Conservation (phyloP, 2,113 vertebrate species). For the Embiotoca jacksoni region DNA sequence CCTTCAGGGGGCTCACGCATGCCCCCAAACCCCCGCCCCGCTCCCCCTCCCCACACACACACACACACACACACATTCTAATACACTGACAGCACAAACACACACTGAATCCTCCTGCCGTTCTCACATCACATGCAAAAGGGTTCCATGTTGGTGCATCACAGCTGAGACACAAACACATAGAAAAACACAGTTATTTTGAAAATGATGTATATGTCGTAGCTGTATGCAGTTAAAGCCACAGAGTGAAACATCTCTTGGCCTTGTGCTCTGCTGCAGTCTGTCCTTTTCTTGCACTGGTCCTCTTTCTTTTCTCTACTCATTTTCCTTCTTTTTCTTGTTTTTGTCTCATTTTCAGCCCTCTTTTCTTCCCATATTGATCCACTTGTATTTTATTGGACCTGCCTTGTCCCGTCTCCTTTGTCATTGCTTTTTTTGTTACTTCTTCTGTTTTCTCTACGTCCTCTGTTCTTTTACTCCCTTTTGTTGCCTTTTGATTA, state of each 20-base stretch:
- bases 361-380: conserved; percentile 1
- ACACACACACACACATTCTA: neutral
- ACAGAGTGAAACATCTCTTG: conserved; percentile 36
- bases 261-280: conserved; percentile 41
- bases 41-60: neutral
- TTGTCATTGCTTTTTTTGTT: neutral
- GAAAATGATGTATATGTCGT: conserved; percentile 11
- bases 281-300: conserved; percentile 10
- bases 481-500: conserved; percentile 9
- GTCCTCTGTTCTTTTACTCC: neutral
- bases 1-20: conserved; percentile 7
- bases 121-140: conserved; percentile 7
- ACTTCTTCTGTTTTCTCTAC: neutral
- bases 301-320: conserved; percentile 18
- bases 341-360: neutral
- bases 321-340: neutral
- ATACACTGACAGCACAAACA: neutral
- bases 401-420: conserved; percentile 1
- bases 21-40: too few species aligned
- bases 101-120: conserved; percentile 2
- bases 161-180: conserved; percentile 43
- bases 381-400: conserved; percentile 3
- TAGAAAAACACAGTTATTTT: conserved; percentile 3
- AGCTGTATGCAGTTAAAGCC: conserved; percentile 13
- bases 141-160: conserved; percentile 18